A percentile compares a stretch with the other conserved stretches of the same genome.
Evolutionary conservation across 1,140 invertebrate species (phyloP).

Genomic region (Teleopsis dalmanni): DNA sequence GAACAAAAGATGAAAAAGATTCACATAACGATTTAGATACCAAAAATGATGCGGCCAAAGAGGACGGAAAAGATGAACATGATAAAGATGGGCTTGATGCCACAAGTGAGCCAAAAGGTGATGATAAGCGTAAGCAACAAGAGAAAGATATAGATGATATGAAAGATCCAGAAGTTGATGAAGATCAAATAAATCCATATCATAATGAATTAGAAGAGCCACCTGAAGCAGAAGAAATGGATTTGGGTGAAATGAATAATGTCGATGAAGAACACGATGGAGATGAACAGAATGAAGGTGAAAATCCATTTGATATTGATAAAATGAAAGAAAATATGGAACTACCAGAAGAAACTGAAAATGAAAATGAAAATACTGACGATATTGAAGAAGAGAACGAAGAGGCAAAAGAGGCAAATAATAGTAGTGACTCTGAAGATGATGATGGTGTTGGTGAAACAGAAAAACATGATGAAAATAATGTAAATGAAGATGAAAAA

Average conservation of each 20-base stretch:
- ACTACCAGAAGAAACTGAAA: constrained; percentile 41
- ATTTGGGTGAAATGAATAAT: constrained; percentile 79
- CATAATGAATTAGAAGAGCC: constrained; percentile 68
- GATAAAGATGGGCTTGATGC: constrained; percentile 44
- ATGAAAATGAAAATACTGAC: constrained; percentile 39
- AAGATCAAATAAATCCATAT: constrained; percentile 79
- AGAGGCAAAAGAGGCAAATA: constrained; percentile 44
- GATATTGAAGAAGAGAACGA: constrained; percentile 29
- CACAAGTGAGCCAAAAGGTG: constrained; percentile 32
- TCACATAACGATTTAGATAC: constrained; percentile 55
- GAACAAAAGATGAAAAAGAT: constrained; percentile 61
- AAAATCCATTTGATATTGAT: constrained; percentile 79
- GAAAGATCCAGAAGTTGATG: constrained; percentile 68
- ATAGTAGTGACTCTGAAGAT: constrained; percentile 42
- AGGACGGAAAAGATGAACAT: constrained; percentile 48
- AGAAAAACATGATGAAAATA: constrained; percentile 36
- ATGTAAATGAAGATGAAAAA: constrained; percentile 44
- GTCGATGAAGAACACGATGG: constrained; percentile 67
- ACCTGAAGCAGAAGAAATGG: constrained; percentile 74
- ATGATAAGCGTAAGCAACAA: constrained; percentile 38
- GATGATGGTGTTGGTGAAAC: constrained; percentile 33
- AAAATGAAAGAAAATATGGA: constrained; percentile 57
- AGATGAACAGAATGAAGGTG: constrained; percentile 50
- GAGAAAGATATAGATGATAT: constrained; percentile 46
- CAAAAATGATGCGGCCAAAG: constrained; percentile 50